Percentiles rank a stretch among this genome's conserved stretches.
These are phyloP conservation scores for Agrotis puta DNA, from an alignment of 2,888 invertebrate species.

Conservation along the genomic window DNA sequence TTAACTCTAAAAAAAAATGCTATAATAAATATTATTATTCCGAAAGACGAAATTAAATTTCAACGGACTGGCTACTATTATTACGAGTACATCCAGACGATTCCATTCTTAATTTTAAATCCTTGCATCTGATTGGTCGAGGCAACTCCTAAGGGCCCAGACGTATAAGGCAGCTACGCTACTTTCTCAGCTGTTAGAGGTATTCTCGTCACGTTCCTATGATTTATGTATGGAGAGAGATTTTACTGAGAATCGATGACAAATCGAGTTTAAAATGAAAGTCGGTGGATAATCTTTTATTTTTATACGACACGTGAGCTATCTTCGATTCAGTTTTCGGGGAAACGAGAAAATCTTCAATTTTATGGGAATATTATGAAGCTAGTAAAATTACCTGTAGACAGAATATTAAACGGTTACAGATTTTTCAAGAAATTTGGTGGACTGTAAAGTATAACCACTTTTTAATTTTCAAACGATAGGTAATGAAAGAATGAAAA, in stretches of 20 bases:
- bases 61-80: background rate
- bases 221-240: slow-evolving; percentile 56
- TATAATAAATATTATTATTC: background rate
- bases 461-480: no score
- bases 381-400: no score
- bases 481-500: no score
- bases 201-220: slow-evolving; percentile 44
- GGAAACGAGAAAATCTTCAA: background rate
- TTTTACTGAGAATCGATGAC: slow-evolving; percentile 44
- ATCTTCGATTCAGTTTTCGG: background rate
- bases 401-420: no score
- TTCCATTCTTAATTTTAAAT: slow-evolving; percentile 9
- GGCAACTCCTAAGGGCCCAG: slow-evolving; percentile 29
- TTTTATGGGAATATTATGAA: no score
- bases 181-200: slow-evolving; percentile 28
- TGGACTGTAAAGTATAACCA: no score
- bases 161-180: slow-evolving; percentile 27
- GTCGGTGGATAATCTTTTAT: slow-evolving; percentile 29
- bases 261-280: slow-evolving; percentile 49
- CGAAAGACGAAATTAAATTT: background rate
- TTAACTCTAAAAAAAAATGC: no score
- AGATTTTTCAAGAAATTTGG: no score
- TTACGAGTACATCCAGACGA: slow-evolving; percentile 6
- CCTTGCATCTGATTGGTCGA: slow-evolving; percentile 19
- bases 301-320: slow-evolving; percentile 12